These are phyloP conservation scores for Pluvianellus socialis DNA, from an alignment of 2,113 vertebrate species.

Conservation along the genomic window DNA sequence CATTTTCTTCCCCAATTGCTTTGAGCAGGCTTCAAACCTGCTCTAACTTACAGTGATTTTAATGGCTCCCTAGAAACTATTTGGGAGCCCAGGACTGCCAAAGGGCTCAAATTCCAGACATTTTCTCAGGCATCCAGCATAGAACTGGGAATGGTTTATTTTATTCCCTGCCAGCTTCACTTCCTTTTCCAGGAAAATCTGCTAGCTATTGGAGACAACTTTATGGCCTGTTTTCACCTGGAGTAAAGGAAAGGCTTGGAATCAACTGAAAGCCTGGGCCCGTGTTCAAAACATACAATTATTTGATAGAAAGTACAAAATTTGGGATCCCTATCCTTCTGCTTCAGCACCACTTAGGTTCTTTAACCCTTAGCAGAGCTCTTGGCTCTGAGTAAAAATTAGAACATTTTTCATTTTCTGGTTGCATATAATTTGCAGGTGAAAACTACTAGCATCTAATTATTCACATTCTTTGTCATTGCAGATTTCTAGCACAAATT, in stretches of 20 bases:
- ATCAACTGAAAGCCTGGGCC: background rate
- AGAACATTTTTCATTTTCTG: background rate
- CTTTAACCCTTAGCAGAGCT: background rate
- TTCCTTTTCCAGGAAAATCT: conserved; percentile 41
- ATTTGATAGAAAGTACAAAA: background rate
- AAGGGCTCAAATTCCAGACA: conserved; percentile 35
- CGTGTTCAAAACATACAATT: background rate
- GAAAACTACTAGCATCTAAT: background rate
- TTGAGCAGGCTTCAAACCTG: background rate
- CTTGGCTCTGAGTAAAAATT: background rate
- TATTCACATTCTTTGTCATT: background rate
- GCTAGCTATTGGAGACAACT: background rate
- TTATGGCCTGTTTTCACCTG: background rate
- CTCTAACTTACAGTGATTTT: background rate
- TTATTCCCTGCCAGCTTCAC: background rate
- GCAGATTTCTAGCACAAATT: background rate
- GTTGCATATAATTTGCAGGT: background rate
- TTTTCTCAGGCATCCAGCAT: background rate
- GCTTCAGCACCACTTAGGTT: background rate
- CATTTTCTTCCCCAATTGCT: background rate
- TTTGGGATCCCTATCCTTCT: background rate
- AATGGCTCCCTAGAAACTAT: background rate
- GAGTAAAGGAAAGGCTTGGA: background rate
- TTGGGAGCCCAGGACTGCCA: background rate
- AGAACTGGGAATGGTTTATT: background rate